Base-by-base conservation (phyloP, 2,113 vertebrate genomes). In the Phaethon lepturus region DNA sequence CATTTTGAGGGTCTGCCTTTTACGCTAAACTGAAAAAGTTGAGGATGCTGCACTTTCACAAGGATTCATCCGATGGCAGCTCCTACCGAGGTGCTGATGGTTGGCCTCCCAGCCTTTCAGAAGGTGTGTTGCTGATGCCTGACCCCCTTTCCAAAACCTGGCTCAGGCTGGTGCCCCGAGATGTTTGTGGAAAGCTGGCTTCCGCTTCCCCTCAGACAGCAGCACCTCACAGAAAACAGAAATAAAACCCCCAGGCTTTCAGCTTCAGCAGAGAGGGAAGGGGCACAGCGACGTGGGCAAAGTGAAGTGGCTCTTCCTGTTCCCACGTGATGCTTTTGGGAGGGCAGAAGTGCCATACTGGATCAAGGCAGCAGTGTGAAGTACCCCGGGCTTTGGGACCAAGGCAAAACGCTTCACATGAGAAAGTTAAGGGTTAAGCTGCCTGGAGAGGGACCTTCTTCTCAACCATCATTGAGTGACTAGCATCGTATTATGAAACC, bases 251-350 rank as follows among this genome's bases (percentile, higher is more conserved):
- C 14, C 26, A 47, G 44, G 24, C 11, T 80, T 93, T 87, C 2
- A 1, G 68, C 59, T 66, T 93, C 40, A 58, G 64, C 0, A 3
- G n/a, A 86, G 40, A 59, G 13, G 26, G 55, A 79, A 75, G 20
- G 1, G 19, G n/a, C 44, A 56, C 59, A 44, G 35, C 0, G 0
- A 18, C 1, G 2, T 17, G 29, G 38, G 28, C 40, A 66, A 66
- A 69, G 7, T 10, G 10, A 83, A 76, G 25, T 33, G 50, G 17
- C 13, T 33, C 78, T 68, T 67, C 62, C 62, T 42, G 17, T 80
- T 17, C n/a, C 2, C 0, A 12, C 1, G 2, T 45, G 64, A 17
- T 10, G 24, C 47, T 82, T 73, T 82, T 38, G 53, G 35, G 73
- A 63, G 25, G 44, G 44, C 66, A 86, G 44, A 72, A 82, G n/a